Evolutionary conservation across 2,888 invertebrate species (phyloP).

Genomic region (Parascotia fuliginaria): DNA sequence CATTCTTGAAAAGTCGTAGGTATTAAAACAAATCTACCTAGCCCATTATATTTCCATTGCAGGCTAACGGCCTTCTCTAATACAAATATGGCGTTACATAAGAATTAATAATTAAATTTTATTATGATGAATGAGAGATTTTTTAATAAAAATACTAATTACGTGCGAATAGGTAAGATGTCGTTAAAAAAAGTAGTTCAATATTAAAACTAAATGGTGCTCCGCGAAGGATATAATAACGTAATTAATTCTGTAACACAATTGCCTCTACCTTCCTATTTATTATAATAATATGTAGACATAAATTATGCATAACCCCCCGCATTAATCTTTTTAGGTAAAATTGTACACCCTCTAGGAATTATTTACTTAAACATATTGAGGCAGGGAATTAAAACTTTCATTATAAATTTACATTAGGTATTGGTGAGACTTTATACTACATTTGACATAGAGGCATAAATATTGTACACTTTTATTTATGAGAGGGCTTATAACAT

Average conservation of each 20-base stretch:
- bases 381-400: constrained; percentile 42
- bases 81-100: too few species aligned
- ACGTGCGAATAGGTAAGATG: too few species aligned
- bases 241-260: constrained; percentile 30
- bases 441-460: constrained; percentile 19
- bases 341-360: constrained; percentile 29
- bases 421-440: constrained; percentile 27
- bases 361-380: constrained; percentile 45
- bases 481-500: constrained; percentile 28
- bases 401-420: constrained; percentile 42
- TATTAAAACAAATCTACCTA: too few species aligned
- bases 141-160: too few species aligned
- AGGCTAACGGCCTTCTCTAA: too few species aligned
- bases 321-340: constrained; percentile 45
- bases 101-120: too few species aligned
- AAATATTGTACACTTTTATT: constrained; percentile 31
- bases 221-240: constrained; percentile 8
- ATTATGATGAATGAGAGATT: too few species aligned
- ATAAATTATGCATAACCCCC: constrained; percentile 36
- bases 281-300: too few species aligned
- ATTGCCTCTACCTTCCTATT: constrained; percentile 15
- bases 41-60: too few species aligned
- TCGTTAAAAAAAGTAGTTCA: constrained; percentile 2
- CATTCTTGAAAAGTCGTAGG: too few species aligned
- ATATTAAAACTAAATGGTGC: constrained; percentile 10